Evolutionary conservation across 2,888 invertebrate genomes (phyloP).

Genomic region (Tetranychus piercei): DNA sequence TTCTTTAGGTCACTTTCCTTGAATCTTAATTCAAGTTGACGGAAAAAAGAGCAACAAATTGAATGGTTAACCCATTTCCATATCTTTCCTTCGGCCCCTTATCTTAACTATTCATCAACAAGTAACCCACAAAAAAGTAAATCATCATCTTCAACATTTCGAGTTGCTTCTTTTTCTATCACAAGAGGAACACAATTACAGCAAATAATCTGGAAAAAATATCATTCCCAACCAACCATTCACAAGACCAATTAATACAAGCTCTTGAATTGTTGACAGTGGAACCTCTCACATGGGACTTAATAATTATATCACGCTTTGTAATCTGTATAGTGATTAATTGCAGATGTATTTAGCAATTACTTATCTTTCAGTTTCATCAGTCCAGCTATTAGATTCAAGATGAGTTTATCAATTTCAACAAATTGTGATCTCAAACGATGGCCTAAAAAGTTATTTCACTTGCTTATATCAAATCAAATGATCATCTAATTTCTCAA

Average conservation of each 20-base stretch:
- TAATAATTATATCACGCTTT: neutral
- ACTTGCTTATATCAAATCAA: neutral
- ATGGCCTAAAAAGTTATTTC: neutral
- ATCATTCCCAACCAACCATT: slow-evolving; percentile 34
- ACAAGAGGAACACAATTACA: no score
- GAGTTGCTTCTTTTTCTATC: neutral
- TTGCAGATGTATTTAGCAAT: neutral
- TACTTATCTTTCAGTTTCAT: neutral
- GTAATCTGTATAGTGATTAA: neutral
- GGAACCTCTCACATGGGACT: neutral
- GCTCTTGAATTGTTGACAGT: neutral
- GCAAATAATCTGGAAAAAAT: neutral
- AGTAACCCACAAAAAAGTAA: neutral
- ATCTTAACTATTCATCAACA: neutral
- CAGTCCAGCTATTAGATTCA: neutral
- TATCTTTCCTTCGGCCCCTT: neutral
- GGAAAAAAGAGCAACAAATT: neutral
- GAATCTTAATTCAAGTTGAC: neutral
- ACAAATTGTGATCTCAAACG: no score
- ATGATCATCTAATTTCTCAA: neutral
- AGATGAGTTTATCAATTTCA: neutral
- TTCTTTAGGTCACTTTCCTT: neutral
- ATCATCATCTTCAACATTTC: neutral
- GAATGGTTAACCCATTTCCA: neutral
- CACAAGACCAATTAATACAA: slow-evolving; percentile 36